A percentile compares a stretch with the other conserved stretches of the same genome.
Conservation (phyloP, 2,113 vertebrate species). For the Oenanthe melanoleuca region DNA sequence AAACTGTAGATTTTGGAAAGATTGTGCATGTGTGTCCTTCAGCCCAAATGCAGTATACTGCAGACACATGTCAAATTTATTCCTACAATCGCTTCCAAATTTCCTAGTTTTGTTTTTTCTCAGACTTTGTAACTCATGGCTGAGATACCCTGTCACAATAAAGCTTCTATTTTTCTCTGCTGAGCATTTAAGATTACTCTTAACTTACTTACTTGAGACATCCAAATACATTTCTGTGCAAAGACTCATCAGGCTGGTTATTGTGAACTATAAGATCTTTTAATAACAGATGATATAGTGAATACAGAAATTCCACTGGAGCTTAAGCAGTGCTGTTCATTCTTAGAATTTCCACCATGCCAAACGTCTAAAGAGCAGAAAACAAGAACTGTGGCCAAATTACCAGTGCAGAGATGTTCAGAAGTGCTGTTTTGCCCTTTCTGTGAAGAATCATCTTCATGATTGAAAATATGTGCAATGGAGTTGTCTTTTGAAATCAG, state of each 20-base stretch:
- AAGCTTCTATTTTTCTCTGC: neutral
- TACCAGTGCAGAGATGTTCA: neutral
- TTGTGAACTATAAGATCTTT: neutral
- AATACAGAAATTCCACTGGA: neutral
- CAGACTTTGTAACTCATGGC: neutral
- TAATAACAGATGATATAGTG: neutral
- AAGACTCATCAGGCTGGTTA: neutral
- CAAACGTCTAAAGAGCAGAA: neutral
- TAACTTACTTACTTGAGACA: neutral
- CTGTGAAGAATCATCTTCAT: neutral
- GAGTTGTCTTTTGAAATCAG: neutral
- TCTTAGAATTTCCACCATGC: neutral
- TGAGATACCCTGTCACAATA: neutral
- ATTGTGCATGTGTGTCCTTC: neutral
- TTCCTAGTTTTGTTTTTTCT: neutral
- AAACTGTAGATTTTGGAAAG: neutral
- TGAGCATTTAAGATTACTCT: neutral
- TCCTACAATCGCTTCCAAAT: neutral
- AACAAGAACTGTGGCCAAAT: neutral
- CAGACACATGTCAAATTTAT: neutral
- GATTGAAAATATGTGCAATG: neutral
- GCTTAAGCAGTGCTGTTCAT: neutral
- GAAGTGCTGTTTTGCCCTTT: neutral
- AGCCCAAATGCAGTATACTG: neutral
- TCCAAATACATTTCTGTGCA: neutral